These are phyloP conservation scores for Brevipalpus yothersi DNA, from an alignment of 1,140 invertebrate species.

Conservation along the genomic window DNA sequence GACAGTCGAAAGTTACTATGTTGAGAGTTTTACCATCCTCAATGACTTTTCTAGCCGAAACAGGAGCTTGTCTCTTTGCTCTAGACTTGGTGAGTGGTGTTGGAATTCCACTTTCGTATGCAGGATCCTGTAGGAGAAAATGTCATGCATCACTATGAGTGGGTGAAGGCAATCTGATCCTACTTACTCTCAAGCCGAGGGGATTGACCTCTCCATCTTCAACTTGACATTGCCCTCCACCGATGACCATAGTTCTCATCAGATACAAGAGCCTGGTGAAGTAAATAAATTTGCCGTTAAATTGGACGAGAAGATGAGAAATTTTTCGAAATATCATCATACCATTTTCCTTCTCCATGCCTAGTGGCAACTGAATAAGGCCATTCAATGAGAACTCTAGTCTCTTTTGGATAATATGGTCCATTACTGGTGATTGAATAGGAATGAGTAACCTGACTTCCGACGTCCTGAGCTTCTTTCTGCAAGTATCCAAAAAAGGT, in stretches of 20 bases:
- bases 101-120: neutral
- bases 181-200: constrained; percentile 30
- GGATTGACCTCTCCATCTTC: constrained; percentile 36
- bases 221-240: constrained; percentile 19
- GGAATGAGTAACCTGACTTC: constrained; percentile 51
- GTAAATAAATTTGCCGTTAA: neutral
- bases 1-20: constrained; percentile 44
- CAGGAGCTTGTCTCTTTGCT: constrained; percentile 35
- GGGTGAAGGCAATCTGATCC: too few species aligned
- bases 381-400: constrained; percentile 62
- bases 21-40: constrained; percentile 39
- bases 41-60: constrained; percentile 37
- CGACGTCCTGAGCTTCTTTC: constrained; percentile 38
- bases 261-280: neutral
- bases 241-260: constrained; percentile 4
- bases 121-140: too few species aligned
- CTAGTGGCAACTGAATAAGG: constrained; percentile 61
- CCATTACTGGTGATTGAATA: constrained; percentile 64
- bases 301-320: neutral
- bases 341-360: constrained; percentile 51
- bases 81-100: neutral
- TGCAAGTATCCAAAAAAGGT: neutral
- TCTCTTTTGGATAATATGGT: constrained; percentile 47
- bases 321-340: constrained; percentile 42
- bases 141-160: too few species aligned